Percentiles rank a stretch among this genome's conserved stretches.
phyloP scores from a whole-genome alignment of 2,797 vertebrate species.

The Eutrigla gurnardus region DNA sequence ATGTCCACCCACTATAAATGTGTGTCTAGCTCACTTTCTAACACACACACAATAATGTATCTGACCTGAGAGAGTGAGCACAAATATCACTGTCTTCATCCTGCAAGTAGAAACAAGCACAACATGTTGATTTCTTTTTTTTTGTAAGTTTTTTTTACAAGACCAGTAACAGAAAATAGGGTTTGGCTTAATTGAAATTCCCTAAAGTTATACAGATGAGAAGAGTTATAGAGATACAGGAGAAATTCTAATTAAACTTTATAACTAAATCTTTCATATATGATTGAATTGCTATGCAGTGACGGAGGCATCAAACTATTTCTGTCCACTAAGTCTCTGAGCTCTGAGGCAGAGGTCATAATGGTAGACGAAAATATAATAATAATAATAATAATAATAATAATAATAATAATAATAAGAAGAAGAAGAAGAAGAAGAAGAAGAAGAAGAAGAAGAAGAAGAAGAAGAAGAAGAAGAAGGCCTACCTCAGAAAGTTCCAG shows the following conservation, averaged over 20 bases:
- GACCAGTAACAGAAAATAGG: not conserved
- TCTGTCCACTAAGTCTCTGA: no score
- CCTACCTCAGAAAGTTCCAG: conserved; percentile 22
- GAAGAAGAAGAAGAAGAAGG: not conserved
- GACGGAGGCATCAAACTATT: not conserved
- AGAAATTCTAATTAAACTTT: not conserved
- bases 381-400: no score
- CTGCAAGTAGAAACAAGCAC: conserved; percentile 13
- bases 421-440: no score
- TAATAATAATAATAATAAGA: no score
- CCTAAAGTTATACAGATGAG: no score
- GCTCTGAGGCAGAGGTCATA: no score
- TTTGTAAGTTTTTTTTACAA: no score
- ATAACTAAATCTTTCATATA: not conserved
- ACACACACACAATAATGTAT: not conserved
- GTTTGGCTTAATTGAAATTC: not conserved
- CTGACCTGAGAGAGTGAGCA: conserved; percentile 47
- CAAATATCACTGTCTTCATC: conserved; percentile 34
- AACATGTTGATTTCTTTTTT: not conserved
- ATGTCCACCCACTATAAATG: not conserved
- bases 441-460: not conserved
- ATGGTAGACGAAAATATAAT: no score
- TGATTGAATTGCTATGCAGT: not conserved
- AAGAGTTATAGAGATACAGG: no score
- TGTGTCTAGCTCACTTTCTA: not conserved